Evolutionary conservation across 2,113 vertebrate genomes (phyloP).

Genomic region (Clarias magur): DNA sequence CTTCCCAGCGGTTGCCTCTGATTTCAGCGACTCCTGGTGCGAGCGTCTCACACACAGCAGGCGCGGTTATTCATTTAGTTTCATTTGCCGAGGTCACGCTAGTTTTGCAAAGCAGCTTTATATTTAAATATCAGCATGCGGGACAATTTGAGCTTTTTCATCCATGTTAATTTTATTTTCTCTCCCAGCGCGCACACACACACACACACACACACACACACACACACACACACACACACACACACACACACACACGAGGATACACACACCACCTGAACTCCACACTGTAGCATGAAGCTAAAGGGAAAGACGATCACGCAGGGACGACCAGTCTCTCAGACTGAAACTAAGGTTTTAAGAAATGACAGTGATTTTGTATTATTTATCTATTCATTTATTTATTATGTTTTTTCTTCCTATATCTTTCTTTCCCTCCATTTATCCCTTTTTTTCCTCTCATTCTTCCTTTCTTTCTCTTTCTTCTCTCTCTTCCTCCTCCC

Average conservation of each 20-base stretch:
- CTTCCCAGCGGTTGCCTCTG: conserved; percentile 40
- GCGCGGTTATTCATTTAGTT: conserved; percentile 28
- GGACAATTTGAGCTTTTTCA: conserved; percentile 35
- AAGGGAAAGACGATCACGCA: background rate
- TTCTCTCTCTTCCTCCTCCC: background rate
- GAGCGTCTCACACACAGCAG: conserved; percentile 25
- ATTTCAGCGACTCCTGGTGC: conserved; percentile 46
- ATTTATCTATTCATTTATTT: background rate
- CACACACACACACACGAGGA: background rate
- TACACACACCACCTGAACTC: background rate
- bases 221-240: background rate
- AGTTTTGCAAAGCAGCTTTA: conserved; percentile 20
- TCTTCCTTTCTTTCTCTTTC: background rate
- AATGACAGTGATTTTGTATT: background rate
- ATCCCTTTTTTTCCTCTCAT: background rate
- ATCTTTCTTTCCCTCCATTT: background rate
- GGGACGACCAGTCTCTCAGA: background rate
- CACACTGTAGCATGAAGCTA: background rate
- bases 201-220: background rate
- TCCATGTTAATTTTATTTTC: conserved; percentile 28
- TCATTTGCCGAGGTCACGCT: conserved; percentile 3
- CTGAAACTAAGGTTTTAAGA: background rate
- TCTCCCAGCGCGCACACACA: background rate
- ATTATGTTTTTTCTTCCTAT: background rate
- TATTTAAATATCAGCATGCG: conserved; percentile 17